Conservation (phyloP, 2,797 vertebrate species). For the Scomberomorus guttatus region DNA sequence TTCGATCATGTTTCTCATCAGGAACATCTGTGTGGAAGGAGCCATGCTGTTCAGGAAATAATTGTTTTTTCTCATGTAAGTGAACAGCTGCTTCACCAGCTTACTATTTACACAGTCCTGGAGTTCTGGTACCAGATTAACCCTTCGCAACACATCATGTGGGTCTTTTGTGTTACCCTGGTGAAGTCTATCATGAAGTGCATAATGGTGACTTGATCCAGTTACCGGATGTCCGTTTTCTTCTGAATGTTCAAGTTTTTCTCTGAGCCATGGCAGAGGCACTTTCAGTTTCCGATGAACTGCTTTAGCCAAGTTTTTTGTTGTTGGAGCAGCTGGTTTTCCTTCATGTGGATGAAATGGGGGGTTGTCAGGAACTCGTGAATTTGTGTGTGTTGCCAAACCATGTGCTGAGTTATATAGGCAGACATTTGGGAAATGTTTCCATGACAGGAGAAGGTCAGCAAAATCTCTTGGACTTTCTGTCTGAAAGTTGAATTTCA, state of each 20-base stretch:
- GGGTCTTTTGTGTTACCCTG: constrained; percentile 28
- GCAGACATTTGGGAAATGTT: constrained; percentile 43
- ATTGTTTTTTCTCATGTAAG: constrained; percentile 28
- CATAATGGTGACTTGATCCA: constrained; percentile 31
- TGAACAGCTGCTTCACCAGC: constrained; percentile 38
- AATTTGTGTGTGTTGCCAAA: constrained; percentile 38
- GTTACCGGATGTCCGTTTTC: constrained; percentile 22
- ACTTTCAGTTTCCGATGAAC: constrained; percentile 11
- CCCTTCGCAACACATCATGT: constrained; percentile 13
- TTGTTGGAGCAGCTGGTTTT: constrained; percentile 9
- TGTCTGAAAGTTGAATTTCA: constrained; percentile 45
- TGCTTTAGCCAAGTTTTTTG: constrained; percentile 24
- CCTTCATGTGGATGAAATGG: constrained; percentile 42
- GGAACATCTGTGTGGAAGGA: constrained; percentile 40
- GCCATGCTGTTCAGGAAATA: constrained; percentile 37
- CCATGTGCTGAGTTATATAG: constrained; percentile 43
- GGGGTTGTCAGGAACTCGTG: neutral
- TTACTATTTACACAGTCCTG: constrained; percentile 27
- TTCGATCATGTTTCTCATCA: constrained; percentile 42
- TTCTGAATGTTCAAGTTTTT: neutral
- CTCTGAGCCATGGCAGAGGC: constrained; percentile 14
- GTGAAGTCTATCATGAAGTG: constrained; percentile 25
- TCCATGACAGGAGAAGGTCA: constrained; percentile 45
- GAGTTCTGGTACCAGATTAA: constrained; percentile 36
- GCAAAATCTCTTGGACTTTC: constrained; percentile 38